Evolutionary conservation across 2,113 vertebrate species (phyloP), one percentile per base, ranked within the genome.

Genomic region (Mirounga angustirostris): DNA sequence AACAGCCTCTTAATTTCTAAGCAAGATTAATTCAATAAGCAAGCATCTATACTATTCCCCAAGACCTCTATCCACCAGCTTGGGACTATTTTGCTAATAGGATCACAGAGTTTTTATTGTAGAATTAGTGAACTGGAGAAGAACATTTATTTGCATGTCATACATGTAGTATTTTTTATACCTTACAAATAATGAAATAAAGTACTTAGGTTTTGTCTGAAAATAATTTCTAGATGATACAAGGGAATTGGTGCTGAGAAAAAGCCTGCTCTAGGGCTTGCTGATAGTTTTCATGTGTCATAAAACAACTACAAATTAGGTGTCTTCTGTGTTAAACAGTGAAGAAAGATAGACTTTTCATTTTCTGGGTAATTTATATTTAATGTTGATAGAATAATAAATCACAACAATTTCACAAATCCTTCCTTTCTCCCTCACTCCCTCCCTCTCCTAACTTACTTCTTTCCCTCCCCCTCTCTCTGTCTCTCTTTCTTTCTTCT

Each of bases 41-140:
- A 81, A 94, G 7, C 26, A 82, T 73, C 30, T 85, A 22, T 61
- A 79, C 30, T 78, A 80, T 69, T 91, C 71, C 58, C 65, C 22
- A 90, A 96, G 46, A 88, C 59, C 2, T 91, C 40, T 61, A 28
- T 78, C 43, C 10, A 74, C 24, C 33, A 78, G 19, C 61, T 85
- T 54, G 71, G 85, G 59, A 67, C 94, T 89, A 54, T 93, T 97
- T 97, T 92, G 52, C 71, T 97, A 83, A 95, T 94, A 85, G 33
- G 96, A 96, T 87, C 89, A 96, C 22, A 78, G 89, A 52, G 12
- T 7, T 89, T 92, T 91, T 85, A 46, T 74, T 91, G 54, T 50
- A 91, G 88, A 97, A 79, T 69, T 82, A 86, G 65, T 94, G 82
- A 95, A 65, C 19, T 81, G 22, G 33, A 95, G 71, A 87, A 74